These are phyloP conservation scores for Andrena cerasifolii DNA, from an alignment of 1,140 invertebrate species.

Conservation along the genomic window DNA sequence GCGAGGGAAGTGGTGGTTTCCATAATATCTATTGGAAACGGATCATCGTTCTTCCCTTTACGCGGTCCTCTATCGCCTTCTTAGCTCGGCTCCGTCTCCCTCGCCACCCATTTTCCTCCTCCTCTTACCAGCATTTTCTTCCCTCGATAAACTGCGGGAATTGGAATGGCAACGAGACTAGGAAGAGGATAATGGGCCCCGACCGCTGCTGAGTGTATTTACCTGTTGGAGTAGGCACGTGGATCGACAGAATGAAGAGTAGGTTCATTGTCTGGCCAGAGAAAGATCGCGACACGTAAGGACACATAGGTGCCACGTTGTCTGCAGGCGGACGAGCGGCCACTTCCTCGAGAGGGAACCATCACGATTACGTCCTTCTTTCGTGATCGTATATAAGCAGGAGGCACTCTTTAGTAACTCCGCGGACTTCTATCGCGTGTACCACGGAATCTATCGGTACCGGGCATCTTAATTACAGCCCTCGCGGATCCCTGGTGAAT, in stretches of 20 bases:
- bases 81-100: slow-evolving; percentile 15
- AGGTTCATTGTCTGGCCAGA: slow-evolving; percentile 67
- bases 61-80: slow-evolving; percentile 9
- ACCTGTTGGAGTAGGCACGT: slow-evolving; percentile 54
- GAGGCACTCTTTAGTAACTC: slow-evolving; percentile 16
- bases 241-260: slow-evolving; percentile 72
- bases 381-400: slow-evolving; percentile 44
- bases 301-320: slow-evolving; percentile 47
- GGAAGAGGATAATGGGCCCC: slow-evolving; percentile 61
- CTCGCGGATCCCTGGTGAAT: neutral
- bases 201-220: slow-evolving; percentile 54
- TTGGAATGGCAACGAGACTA: slow-evolving; percentile 39
- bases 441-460: slow-evolving; percentile 31
- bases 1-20: slow-evolving; percentile 1
- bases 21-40: slow-evolving; percentile 58
- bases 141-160: slow-evolving; percentile 46
- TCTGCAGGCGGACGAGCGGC: slow-evolving; percentile 38
- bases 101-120: neutral
- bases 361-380: slow-evolving; percentile 54
- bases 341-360: slow-evolving; percentile 48
- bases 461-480: slow-evolving; percentile 47
- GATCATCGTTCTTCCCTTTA: slow-evolving; percentile 47
- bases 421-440: neutral
- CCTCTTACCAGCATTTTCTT: slow-evolving; percentile 33
- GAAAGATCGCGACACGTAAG: slow-evolving; percentile 46